phyloP scores from a whole-genome alignment of 2,797 vertebrate species.

The Decapterus maruadsi region DNA sequence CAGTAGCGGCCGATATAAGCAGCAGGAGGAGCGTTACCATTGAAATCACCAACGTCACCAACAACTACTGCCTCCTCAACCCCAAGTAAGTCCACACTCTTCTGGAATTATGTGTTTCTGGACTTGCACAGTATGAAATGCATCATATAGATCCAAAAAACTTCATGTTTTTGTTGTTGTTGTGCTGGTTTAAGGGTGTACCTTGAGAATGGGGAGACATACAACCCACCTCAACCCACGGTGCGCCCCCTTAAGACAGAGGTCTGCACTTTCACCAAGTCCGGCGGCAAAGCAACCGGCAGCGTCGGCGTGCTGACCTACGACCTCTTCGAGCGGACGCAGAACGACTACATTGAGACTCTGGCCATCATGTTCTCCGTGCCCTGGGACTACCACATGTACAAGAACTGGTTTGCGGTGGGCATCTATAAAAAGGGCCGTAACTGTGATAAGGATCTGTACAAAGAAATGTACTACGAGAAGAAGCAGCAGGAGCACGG shows the following conservation, averaged over 20 bases:
- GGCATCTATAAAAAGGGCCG: constrained; percentile 73
- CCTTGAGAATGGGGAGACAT: constrained; percentile 78
- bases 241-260: constrained; percentile 76
- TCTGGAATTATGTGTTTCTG: not conserved
- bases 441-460: constrained; percentile 75
- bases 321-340: constrained; percentile 67
- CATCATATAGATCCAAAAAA: not conserved
- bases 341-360: constrained; percentile 69
- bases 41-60: constrained; percentile 80
- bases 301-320: constrained; percentile 82
- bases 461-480: constrained; percentile 83
- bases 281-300: constrained; percentile 55
- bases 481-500: constrained; percentile 66
- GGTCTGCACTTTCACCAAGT: constrained; percentile 82
- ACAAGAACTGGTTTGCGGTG: constrained; percentile 81
- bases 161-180: constrained; percentile 1
- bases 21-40: constrained; percentile 77
- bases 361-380: constrained; percentile 83
- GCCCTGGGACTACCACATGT: constrained; percentile 83
- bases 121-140: not conserved
- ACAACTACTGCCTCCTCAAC: constrained; percentile 81
- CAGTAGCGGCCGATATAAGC: constrained; percentile 73
- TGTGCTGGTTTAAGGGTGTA: constrained; percentile 63
- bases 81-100: constrained; percentile 67
- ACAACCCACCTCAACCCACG: constrained; percentile 82